A percentile compares a stretch with the other conserved stretches of the same genome.
Conservation (phyloP, 2,888 invertebrate genomes). For the Empis livida region DNA sequence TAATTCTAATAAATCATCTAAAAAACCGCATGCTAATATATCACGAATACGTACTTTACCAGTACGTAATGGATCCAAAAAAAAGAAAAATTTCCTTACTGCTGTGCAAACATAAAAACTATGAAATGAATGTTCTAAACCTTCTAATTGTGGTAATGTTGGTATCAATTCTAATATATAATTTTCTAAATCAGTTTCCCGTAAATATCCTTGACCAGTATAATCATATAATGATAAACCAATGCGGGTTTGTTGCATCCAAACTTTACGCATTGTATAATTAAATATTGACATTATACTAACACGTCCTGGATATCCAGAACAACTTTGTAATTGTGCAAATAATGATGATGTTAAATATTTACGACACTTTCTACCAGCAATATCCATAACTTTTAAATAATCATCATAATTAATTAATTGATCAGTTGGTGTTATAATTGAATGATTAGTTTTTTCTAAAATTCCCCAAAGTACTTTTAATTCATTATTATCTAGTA, state of each 20-base stretch:
- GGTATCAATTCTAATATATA: constrained; percentile 90
- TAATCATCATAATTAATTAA: constrained; percentile 78
- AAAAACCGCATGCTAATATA: constrained; percentile 79
- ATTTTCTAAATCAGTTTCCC: constrained; percentile 84
- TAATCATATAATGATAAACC: constrained; percentile 88
- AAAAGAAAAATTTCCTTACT: constrained; percentile 91
- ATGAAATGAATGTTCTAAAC: constrained; percentile 84
- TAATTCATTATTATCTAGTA: constrained; percentile 78
- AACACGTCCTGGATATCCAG: constrained; percentile 58
- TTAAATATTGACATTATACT: constrained; percentile 85
- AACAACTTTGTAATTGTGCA: constrained; percentile 73
- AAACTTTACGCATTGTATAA: constrained; percentile 89
- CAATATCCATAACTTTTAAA: constrained; percentile 59
- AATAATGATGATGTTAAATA: constrained; percentile 82
- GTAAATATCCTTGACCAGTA: constrained; percentile 79
- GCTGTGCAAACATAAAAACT: constrained; percentile 95
- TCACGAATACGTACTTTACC: constrained; percentile 84
- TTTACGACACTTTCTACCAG: constrained; percentile 57
- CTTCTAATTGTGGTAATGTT: constrained; percentile 78
- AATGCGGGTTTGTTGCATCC: constrained; percentile 89
- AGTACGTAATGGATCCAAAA: constrained; percentile 77
- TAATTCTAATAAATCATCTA: constrained; percentile 82
- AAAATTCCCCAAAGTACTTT: constrained; percentile 69
- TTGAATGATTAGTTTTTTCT: constrained; percentile 63
- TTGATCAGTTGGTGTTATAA: constrained; percentile 58